A percentile compares a stretch with the other conserved stretches of the same genome.
Evolutionary conservation across 2,888 invertebrate genomes (phyloP).

Genomic region (Strigamia transsilvanica): DNA sequence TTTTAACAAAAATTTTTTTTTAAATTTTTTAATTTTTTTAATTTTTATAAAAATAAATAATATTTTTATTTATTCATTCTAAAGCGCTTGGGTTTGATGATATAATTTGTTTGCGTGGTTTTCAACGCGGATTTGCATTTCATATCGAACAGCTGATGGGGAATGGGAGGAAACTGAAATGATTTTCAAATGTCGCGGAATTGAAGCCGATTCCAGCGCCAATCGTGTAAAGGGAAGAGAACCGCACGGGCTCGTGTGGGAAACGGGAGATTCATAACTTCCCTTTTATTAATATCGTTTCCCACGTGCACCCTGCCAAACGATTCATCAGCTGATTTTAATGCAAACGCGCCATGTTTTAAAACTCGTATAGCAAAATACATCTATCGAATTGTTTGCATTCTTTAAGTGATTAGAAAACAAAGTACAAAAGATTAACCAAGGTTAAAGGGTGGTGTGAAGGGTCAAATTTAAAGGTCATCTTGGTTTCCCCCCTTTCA

Average conservation of each 20-base stretch:
- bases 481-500: background rate
- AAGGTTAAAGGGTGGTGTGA: slow-evolving; percentile 13
- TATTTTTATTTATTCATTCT: too few species aligned
- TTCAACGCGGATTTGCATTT: too few species aligned
- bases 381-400: background rate
- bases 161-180: background rate
- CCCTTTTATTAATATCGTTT: slow-evolving; percentile 29
- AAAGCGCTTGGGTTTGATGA: too few species aligned
- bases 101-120: too few species aligned
- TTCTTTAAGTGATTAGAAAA: background rate
- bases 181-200: slow-evolving; percentile 48
- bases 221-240: slow-evolving; percentile 15
- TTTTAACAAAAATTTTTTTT: background rate
- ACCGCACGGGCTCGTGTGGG: background rate
- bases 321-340: slow-evolving; percentile 42
- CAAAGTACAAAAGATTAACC: background rate
- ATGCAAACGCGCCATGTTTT: slow-evolving; percentile 7
- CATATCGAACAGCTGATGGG: slow-evolving; percentile 30
- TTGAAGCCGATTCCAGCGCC: slow-evolving; percentile 42
- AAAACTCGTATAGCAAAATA: background rate
- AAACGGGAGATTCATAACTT: background rate
- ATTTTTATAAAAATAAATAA: too few species aligned
- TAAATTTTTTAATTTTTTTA: background rate
- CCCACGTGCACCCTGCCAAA: background rate
- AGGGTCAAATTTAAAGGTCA: background rate